phyloP scores from a whole-genome alignment of 30 jellyfish, hydroid and myxozoan genomes.

The Pseudorhiza aurosa region DNA sequence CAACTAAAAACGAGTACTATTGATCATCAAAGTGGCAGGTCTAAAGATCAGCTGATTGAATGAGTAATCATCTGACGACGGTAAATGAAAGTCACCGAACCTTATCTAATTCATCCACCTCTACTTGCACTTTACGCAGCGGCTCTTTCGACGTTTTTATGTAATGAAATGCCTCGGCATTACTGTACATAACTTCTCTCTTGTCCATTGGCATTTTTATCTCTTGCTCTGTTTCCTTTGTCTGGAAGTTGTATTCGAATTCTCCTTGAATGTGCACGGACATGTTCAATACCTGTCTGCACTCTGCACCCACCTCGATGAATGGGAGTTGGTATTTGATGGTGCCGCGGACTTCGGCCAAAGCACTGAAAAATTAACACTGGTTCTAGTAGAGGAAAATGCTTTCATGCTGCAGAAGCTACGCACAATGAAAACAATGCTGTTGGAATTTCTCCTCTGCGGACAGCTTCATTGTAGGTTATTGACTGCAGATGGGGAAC shows the following conservation, averaged over 20 bases:
- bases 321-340: slow-evolving; percentile 50
- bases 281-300: slow-evolving; percentile 26
- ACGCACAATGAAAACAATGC: no score
- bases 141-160: slow-evolving; percentile 39
- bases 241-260: slow-evolving; percentile 3
- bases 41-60: no score
- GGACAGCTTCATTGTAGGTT: no score
- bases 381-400: no score
- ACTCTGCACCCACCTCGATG: slow-evolving; percentile 45
- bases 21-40: no score
- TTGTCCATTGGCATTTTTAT: slow-evolving; percentile 17
- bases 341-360: slow-evolving; percentile 38
- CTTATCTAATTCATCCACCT: slow-evolving; percentile 41
- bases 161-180: slow-evolving; percentile 21
- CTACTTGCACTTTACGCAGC: background rate
- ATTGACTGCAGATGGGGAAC: no score
- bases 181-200: slow-evolving; percentile 16
- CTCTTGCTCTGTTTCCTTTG: slow-evolving; percentile 4
- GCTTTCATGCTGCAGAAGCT: no score
- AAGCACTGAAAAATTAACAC: no score
- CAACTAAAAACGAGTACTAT: no score
- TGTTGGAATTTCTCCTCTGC: no score
- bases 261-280: slow-evolving; percentile 20
- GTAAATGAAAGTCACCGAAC: background rate
- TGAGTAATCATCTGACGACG: no score